Base-by-base conservation (phyloP, 1,140 invertebrate species). In the Helicoverpa zea region DNA sequence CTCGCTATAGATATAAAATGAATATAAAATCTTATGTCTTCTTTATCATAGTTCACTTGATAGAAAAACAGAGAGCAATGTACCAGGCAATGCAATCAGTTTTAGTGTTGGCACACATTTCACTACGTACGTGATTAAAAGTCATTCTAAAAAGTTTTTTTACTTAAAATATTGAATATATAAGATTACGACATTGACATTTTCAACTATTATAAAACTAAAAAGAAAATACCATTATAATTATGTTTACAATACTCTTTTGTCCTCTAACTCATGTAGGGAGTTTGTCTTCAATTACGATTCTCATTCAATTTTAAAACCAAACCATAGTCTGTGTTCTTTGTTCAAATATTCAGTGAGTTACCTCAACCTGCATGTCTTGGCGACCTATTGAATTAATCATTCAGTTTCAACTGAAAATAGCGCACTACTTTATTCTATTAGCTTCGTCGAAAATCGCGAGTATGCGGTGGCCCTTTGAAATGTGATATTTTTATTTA, bases 401-500 rank as follows among this genome's bases (percentile, higher is more conserved):
- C 43, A 64, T 43, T 16, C 61, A 64, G 30, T 2, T n/a, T 3
- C 30, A 16, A 43, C 35, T 43, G 61, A 64, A 64, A 64, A 64
- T 64, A 47, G 35, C 35, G 30, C 61, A 47, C 61, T 16, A 64
- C 10, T 64, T 16, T 64, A 43, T 64, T 63, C 30, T n/a, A 63
- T 63, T 63, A n/a, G 14, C 35, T 64, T 43, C n/a, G 16, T 16
- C n/a, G 13, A 64, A 64, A 9, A 47, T 1, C 9, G 18, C 9
- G 35, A 7, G 30, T 11, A 7, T 16, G 35, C 3, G 4, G 30
- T 14, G 10, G 43, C 61, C 5, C 35, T 43, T 43, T 43, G 35
- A 5, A 58, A 56, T 18, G 54, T 7, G 13, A n/a, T 14, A 56
- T 56, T 56, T 16, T 16, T 56, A 56, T 54, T 54, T 7, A 54